Conservation (phyloP, 1,140 invertebrate species). For the Saxidomus purpurata region DNA sequence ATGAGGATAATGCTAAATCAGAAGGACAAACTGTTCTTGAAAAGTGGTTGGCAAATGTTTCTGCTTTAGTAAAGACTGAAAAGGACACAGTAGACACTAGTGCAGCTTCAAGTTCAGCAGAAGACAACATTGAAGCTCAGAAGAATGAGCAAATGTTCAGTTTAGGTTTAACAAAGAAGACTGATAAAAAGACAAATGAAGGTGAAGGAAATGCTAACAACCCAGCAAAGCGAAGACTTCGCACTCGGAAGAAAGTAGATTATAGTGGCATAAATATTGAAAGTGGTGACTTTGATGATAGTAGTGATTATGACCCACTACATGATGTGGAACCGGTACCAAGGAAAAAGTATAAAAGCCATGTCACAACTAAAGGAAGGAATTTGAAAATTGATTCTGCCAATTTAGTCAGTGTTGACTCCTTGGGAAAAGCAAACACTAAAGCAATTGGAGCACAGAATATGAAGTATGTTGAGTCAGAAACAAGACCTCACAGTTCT, state of each 20-base stretch:
- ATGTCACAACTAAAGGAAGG: not conserved
- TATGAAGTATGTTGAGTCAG: too few relatives aligned
- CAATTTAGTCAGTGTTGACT: not conserved
- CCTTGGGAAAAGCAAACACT: not conserved
- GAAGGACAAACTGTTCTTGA: not conserved
- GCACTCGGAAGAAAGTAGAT: conserved; percentile 16
- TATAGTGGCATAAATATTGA: not conserved
- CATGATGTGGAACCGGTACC: not conserved
- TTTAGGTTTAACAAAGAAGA: conserved; percentile 15
- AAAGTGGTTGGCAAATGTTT: not conserved
- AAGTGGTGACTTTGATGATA: not conserved
- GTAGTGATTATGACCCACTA: not conserved
- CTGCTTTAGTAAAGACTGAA: not conserved
- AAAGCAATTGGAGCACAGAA: not conserved
- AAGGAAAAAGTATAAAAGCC: not conserved
- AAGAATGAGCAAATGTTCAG: conserved; percentile 40
- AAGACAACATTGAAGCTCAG: not conserved
- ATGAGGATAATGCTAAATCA: not conserved
- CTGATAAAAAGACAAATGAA: not conserved
- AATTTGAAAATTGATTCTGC: not conserved
- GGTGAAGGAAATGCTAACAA: not conserved
- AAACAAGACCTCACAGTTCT: not conserved
- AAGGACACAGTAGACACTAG: not conserved
- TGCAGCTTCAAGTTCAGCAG: not conserved
- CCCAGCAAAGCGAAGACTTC: not conserved